These are phyloP conservation scores for Mayetiola destructor DNA, from an alignment of 2,888 invertebrate genomes.

Conservation along the genomic window DNA sequence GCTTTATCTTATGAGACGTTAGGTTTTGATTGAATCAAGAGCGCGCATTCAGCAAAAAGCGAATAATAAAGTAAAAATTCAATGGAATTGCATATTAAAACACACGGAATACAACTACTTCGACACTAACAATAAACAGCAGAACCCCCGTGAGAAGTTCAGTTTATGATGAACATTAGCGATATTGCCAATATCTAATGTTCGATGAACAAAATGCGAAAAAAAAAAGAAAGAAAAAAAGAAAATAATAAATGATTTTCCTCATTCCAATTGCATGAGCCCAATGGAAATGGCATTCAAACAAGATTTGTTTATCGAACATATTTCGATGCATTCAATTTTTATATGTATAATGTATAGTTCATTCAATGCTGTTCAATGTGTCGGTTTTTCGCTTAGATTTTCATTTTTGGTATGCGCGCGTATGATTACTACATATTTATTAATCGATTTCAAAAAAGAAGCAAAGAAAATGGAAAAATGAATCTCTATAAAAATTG, in stretches of 20 bases:
- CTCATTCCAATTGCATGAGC: neutral
- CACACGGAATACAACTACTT: neutral
- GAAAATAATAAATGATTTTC: neutral
- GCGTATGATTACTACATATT: too few species aligned
- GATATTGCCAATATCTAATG: too few species aligned
- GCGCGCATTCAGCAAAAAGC: neutral
- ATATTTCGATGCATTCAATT: too few species aligned
- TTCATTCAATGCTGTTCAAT: too few species aligned
- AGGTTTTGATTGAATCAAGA: constrained; percentile 4
- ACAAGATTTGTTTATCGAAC: constrained; percentile 1
- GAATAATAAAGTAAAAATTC: neutral
- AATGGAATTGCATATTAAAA: neutral
- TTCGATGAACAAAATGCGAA: too few species aligned
- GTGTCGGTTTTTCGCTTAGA: too few species aligned
- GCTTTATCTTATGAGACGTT: neutral
- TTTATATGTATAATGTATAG: too few species aligned
- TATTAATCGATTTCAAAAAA: too few species aligned
- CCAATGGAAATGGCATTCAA: neutral
- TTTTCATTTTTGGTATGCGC: too few species aligned
- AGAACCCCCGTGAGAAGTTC: neutral
- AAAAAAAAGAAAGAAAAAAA: neutral
- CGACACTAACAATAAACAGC: neutral
- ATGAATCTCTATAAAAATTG: too few species aligned
- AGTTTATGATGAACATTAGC: too few species aligned
- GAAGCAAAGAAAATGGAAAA: too few species aligned